Evolutionary conservation across 35 echinoderm and acorn worm genomes (phyloP).

Genomic region (Lytechinus pictus): DNA sequence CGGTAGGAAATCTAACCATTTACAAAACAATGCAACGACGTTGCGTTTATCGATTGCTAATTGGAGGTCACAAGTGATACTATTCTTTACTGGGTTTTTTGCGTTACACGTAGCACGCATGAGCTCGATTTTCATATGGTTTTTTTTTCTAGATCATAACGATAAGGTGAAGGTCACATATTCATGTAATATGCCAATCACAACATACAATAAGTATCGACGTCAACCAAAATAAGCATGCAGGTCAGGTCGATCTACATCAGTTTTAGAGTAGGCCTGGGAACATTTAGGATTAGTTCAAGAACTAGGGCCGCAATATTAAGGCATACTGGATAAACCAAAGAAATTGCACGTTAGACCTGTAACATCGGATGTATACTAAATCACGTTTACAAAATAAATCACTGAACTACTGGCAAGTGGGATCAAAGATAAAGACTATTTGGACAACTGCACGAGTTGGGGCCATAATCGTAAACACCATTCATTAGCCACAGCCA

Average conservation of each 20-base stretch:
- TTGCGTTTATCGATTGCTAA: not conserved
- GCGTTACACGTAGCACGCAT: not conserved
- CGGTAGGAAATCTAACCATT: not conserved
- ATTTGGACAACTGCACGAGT: not conserved
- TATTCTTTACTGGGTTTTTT: not conserved
- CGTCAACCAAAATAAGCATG: too few species aligned
- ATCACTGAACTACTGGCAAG: not conserved
- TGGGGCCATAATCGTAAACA: not conserved
- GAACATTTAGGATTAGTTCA: too few species aligned
- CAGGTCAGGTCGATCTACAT: too few species aligned
- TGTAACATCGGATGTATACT: too few species aligned
- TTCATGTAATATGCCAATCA: not conserved
- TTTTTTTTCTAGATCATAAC: not conserved
- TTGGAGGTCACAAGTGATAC: not conserved
- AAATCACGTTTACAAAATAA: not conserved
- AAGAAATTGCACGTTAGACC: too few species aligned
- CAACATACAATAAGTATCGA: not conserved
- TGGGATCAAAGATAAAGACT: not conserved
- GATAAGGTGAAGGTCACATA: not conserved
- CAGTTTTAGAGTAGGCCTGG: too few species aligned
- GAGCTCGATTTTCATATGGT: not conserved
- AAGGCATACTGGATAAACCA: too few species aligned
- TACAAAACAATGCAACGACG: not conserved
- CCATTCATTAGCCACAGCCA: not conserved
- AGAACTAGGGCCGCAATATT: too few species aligned